Evolutionary conservation across 2,888 invertebrate species (phyloP), one percentile per base, ranked within the genome.

Genomic region (Sycophila texana): DNA sequence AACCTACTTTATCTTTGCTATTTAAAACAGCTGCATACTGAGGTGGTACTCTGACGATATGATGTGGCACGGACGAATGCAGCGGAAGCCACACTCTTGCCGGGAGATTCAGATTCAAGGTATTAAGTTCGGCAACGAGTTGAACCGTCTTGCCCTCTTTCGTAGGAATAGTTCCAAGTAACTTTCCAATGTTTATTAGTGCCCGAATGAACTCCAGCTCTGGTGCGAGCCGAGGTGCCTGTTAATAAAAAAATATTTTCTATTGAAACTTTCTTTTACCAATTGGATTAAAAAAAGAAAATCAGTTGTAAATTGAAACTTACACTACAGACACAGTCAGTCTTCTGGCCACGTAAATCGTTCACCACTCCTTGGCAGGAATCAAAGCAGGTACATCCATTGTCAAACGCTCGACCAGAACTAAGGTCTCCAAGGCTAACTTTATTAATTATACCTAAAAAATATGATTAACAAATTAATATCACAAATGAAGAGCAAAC

Each of bases 1-100:
- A 4, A 76, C 83, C 84, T 88, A 95, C 95, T 94, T 98, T 98
- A 90, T 98, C 98, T 92, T 99, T 99, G 84, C 99, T 99, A 91
- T 99, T 99, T 83, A 99, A 94, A 74, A 99, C 99, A 72, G 99
- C 99, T 81, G 98, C 98, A 83, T 98, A 97, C 88, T 98, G 97
- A 80, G 98, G 98, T 61, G 99, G 99, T 91, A 99, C 98, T 91
- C 99, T 93, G 68, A 99, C 95, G 86, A 99, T 96, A 89, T 98
- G 96, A 92, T 99, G 99, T 71, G 97, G 95, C 86, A 93, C 92
- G 84, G 94, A 93, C 84, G 95, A 95, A 90, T 97, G 95, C 66
- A 99, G 93, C 16, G 99, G 99, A 85, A 99, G 93, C 99, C 99
- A 99, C 81, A 99, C 99, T 79, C 98, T 92, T 14, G 99, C 99